Conservation (phyloP, 2,888 invertebrate genomes). For the Dorcus hopei region DNA sequence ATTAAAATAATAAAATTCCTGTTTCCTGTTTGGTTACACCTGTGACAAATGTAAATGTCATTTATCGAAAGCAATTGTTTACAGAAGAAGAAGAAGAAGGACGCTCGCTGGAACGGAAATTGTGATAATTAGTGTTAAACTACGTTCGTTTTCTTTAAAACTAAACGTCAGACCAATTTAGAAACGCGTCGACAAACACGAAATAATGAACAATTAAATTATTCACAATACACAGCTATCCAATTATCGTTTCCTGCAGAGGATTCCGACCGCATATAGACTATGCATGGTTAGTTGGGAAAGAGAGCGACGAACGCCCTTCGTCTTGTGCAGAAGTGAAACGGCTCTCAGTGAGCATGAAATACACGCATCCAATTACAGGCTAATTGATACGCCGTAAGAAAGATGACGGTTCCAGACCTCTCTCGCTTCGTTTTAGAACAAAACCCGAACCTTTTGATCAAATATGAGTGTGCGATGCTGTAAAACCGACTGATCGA, state of each 20-base stretch:
- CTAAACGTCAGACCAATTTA: conserved; percentile 24
- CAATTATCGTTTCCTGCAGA: conserved; percentile 45
- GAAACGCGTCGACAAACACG: conserved; percentile 29
- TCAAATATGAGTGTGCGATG: conserved; percentile 13
- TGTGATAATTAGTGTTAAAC: no score
- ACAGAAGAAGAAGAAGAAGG: no score
- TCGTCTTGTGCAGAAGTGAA: not conserved
- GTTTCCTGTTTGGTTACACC: no score
- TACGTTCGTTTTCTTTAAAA: conserved; percentile 11
- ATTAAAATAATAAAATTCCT: no score
- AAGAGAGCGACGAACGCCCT: conserved; percentile 4
- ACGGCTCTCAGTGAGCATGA: conserved; percentile 7
- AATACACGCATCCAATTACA: conserved; percentile 33
- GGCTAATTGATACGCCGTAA: conserved; percentile 34
- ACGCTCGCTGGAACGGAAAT: no score
- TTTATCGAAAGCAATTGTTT: no score
- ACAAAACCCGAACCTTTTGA: conserved; percentile 32
- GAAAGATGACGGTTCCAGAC: conserved; percentile 31
- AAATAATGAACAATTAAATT: conserved; percentile 48
- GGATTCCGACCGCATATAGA: conserved; percentile 30
- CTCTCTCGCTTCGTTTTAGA: conserved; percentile 26
- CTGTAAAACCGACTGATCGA: not conserved
- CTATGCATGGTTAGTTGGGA: conserved; percentile 7
- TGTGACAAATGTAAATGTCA: no score
- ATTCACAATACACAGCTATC: conserved; percentile 43